Conservation (phyloP, 2,797 vertebrate species). For the Furcifer pardalis region DNA sequence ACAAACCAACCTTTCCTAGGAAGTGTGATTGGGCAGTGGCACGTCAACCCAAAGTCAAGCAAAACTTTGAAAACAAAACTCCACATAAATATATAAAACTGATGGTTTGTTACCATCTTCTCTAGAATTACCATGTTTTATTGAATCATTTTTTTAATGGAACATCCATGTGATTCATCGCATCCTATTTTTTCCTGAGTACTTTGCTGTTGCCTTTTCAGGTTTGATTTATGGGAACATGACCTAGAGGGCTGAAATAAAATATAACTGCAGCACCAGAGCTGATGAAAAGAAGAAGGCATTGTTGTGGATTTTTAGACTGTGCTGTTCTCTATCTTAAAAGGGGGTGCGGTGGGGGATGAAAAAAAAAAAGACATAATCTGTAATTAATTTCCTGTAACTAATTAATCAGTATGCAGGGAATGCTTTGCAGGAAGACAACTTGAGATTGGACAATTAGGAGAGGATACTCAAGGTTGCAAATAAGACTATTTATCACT, state of each 20-base stretch:
- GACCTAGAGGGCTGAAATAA: neutral
- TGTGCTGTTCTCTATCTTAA: neutral
- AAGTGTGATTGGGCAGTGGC: too few species aligned
- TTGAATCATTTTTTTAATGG: neutral
- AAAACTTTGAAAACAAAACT: too few species aligned
- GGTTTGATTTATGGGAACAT: neutral
- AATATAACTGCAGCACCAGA: neutral
- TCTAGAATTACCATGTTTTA: neutral
- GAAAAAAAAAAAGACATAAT: neutral
- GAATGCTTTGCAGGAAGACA: neutral
- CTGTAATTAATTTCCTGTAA: too few species aligned
- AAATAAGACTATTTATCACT: neutral
- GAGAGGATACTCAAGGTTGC: neutral
- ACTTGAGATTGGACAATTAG: neutral
- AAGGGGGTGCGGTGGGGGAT: neutral
- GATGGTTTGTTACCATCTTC: neutral
- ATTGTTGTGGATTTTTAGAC: neutral
- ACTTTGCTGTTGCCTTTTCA: neutral
- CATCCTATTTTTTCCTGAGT: neutral
- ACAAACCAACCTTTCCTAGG: neutral
- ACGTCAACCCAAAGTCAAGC: too few species aligned
- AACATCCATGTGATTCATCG: neutral
- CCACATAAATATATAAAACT: neutral
- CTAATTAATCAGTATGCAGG: neutral
- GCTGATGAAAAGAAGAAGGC: too few species aligned